Conservation (phyloP, 1,140 invertebrate genomes). For the Sitobion miscanthi region DNA sequence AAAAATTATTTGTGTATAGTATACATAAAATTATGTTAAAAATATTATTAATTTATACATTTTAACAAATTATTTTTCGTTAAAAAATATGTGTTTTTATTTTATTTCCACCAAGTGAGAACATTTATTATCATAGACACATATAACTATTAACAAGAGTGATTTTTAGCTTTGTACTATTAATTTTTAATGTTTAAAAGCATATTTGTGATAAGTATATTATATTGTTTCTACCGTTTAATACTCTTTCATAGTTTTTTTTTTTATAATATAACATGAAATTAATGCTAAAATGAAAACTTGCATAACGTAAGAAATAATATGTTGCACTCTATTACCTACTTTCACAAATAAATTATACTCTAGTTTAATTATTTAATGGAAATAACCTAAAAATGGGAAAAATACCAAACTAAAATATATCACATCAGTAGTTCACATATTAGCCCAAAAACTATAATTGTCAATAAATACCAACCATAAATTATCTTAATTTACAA, state of each 20-base stretch:
- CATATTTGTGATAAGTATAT: slow-evolving; percentile 17
- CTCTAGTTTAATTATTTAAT: not conserved
- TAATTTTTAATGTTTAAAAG: slow-evolving; percentile 11
- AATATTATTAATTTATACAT: slow-evolving; percentile 37
- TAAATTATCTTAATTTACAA: too few relatives aligned
- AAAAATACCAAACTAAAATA: too few relatives aligned
- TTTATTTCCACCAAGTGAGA: not conserved
- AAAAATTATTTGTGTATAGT: slow-evolving; percentile 55
- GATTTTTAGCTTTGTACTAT: too few relatives aligned
- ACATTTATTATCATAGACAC: not conserved
- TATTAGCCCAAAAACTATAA: too few relatives aligned
- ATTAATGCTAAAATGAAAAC: not conserved
- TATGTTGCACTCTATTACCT: not conserved
- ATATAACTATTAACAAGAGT: not conserved
- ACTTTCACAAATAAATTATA: not conserved
- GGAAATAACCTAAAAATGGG: not conserved
- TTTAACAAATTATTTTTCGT: slow-evolving; percentile 46
- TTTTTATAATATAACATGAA: not conserved
- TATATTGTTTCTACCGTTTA: not conserved
- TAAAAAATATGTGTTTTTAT: slow-evolving; percentile 44
- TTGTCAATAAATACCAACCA: too few relatives aligned
- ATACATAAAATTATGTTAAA: slow-evolving; percentile 30
- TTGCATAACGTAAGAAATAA: not conserved
- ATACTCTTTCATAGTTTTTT: not conserved
- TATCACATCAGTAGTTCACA: too few relatives aligned